Evolutionary conservation across 2,113 vertebrate species (phyloP).

Genomic region (Carlito syrichta): DNA sequence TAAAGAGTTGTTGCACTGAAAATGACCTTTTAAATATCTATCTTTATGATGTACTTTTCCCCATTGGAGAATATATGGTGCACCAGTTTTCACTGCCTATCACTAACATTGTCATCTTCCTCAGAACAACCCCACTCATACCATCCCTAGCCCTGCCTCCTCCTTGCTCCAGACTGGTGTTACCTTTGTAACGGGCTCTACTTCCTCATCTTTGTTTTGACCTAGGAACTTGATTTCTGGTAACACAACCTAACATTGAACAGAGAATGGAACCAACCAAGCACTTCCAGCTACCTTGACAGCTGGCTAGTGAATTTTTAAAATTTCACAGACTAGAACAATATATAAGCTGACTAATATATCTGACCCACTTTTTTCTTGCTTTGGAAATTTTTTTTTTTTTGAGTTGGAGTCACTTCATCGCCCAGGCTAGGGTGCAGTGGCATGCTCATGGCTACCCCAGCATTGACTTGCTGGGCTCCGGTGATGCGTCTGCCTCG

Average conservation of each 20-base stretch:
- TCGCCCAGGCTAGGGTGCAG: too few species aligned
- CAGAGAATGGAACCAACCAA: neutral
- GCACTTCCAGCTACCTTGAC: neutral
- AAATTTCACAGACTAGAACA: too few species aligned
- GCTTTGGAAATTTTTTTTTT: neutral
- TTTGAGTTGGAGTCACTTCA: too few species aligned
- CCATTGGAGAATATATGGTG: accelerated
- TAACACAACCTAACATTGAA: neutral
- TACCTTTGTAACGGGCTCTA: neutral
- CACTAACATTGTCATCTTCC: neutral
- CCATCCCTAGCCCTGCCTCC: neutral
- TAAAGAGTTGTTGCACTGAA: neutral
- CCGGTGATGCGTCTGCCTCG: too few species aligned
- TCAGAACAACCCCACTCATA: neutral
- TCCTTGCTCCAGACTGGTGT: neutral
- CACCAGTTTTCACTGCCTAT: neutral
- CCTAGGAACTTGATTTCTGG: neutral
- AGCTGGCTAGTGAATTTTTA: neutral
- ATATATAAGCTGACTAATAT: neutral
- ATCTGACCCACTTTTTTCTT: neutral
- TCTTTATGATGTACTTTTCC: neutral
- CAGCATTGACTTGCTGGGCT: too few species aligned
- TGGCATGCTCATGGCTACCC: too few species aligned
- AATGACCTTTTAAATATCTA: neutral
- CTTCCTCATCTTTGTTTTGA: neutral